Evolutionary conservation across 2,113 vertebrate species (phyloP).

Genomic region (Macquaria australasica): DNA sequence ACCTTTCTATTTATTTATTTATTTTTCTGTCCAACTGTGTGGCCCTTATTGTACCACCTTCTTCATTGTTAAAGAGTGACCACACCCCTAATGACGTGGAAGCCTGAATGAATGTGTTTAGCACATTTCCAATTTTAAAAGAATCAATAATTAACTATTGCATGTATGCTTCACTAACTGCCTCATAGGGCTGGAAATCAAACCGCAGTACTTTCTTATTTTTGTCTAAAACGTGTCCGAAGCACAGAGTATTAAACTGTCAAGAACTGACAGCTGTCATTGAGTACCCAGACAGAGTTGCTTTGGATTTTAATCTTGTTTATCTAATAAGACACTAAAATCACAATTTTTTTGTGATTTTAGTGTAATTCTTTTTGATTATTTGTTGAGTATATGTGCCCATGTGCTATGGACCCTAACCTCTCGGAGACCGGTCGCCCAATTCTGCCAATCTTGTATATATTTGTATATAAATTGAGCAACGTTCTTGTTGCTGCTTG

Average conservation of each 20-base stretch:
- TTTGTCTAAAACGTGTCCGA: not conserved
- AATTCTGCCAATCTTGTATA: too few relatives aligned
- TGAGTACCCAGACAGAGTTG: not conserved
- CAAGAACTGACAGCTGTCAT: not conserved
- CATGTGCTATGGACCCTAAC: too few relatives aligned
- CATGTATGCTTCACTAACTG: not conserved
- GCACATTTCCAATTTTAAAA: not conserved
- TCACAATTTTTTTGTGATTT: too few relatives aligned
- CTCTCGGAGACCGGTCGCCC: too few relatives aligned
- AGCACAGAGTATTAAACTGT: not conserved
- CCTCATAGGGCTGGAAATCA: not conserved
- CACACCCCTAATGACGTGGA: conserved; percentile 31
- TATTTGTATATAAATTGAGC: not conserved
- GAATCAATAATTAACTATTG: not conserved
- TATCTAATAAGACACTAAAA: not conserved
- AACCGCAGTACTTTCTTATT: accelerated
- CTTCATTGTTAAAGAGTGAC: not conserved
- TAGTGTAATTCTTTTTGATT: too few relatives aligned
- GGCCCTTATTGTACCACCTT: too few relatives aligned
- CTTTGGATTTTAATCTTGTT: not conserved
- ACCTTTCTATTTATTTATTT: too few relatives aligned
- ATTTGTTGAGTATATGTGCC: too few relatives aligned
- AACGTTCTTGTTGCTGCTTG: too few relatives aligned
- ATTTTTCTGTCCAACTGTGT: not conserved
- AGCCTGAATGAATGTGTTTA: not conserved